Conservation (phyloP, 2,797 vertebrate species). For the Odontamblyopus rebecca region DNA sequence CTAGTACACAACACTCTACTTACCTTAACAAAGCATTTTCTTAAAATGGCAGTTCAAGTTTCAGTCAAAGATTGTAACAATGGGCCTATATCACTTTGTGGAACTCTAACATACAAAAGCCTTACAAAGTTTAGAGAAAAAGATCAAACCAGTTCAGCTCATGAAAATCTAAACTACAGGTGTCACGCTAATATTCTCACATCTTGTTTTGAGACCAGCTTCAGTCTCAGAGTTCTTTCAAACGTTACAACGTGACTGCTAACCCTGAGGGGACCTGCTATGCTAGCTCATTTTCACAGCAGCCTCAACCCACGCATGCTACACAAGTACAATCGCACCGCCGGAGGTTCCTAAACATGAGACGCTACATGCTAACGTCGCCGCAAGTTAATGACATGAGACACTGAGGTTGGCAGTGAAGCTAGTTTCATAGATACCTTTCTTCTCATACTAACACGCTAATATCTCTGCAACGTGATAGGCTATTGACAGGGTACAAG, state of each 20-base stretch:
- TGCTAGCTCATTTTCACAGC: conserved; percentile 42
- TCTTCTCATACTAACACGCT: conserved; percentile 16
- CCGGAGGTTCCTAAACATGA: conserved; percentile 22
- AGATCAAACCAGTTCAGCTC: conserved; percentile 28
- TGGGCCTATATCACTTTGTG: not conserved
- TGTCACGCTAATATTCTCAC: conserved; percentile 29
- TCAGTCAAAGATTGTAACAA: conserved; percentile 18
- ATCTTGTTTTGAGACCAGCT: conserved; percentile 23
- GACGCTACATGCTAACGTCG: conserved; percentile 13
- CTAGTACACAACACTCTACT: too few relatives aligned
- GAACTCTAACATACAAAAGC: conserved; percentile 13
- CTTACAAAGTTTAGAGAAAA: conserved; percentile 23
- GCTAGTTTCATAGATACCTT: conserved; percentile 35
- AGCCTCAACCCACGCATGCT: conserved; percentile 10
- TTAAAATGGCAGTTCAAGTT: not conserved
- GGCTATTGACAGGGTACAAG: too few relatives aligned
- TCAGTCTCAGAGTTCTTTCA: conserved; percentile 32
- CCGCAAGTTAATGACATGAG: conserved; percentile 31
- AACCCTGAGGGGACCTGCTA: conserved; percentile 16
- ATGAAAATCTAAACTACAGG: conserved; percentile 21
- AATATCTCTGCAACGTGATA: conserved; percentile 14
- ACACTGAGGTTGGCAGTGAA: conserved; percentile 12
- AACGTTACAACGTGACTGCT: conserved; percentile 44
- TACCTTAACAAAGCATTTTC: not conserved
- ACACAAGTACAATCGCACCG: conserved; percentile 9